phyloP scores from a whole-genome alignment of 2,797 vertebrate species.

The Cephalopachus bancanus region DNA sequence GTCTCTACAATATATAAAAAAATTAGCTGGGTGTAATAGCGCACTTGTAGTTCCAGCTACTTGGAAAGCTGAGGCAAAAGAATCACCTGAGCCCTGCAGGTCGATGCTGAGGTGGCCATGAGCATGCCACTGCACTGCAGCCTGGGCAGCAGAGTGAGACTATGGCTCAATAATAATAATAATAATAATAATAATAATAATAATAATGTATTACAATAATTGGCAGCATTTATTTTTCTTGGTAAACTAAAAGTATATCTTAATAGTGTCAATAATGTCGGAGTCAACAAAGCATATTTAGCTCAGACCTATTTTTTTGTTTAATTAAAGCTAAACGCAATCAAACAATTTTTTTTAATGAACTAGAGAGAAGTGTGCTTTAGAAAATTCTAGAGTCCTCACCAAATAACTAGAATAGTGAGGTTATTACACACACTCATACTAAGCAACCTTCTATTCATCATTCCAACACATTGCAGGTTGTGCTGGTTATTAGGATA shows the following conservation, averaged over 20 bases:
- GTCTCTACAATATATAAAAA: neutral
- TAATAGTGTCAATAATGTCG: neutral
- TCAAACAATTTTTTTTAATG: conserved; percentile 2
- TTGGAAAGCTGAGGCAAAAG: neutral
- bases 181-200: neutral
- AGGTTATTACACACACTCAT: conserved; percentile 11
- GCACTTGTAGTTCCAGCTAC: neutral
- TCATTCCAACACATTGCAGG: neutral
- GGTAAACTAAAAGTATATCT: neutral
- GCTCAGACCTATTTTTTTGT: neutral
- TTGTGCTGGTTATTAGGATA: neutral
- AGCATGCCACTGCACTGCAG: neutral
- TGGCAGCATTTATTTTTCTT: neutral
- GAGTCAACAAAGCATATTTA: conserved; percentile 42
- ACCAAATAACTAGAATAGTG: neutral
- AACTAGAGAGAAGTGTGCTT: conserved; percentile 22
- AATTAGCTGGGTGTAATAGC: neutral
- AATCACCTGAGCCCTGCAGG: neutral
- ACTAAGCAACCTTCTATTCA: conserved; percentile 20
- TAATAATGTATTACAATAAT: neutral
- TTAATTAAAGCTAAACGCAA: conserved; percentile 16
- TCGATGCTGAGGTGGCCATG: neutral
- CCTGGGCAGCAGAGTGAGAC: neutral
- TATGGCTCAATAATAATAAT: neutral
- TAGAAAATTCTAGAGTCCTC: neutral